Conservation (phyloP, 2,888 invertebrate species). For the Limnephilus auricula region DNA sequence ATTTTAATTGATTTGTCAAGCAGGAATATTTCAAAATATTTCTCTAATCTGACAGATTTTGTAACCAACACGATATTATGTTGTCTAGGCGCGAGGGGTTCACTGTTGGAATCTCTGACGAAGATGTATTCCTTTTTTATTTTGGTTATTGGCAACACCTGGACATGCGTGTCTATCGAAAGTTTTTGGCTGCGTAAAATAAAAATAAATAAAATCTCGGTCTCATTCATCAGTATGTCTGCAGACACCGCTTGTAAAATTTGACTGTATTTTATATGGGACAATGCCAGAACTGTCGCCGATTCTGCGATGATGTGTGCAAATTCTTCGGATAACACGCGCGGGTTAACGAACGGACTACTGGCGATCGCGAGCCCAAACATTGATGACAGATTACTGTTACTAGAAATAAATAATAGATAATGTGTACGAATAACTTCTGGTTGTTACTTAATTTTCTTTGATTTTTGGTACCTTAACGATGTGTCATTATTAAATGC, state of each 20-base stretch:
- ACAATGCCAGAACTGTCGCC: constrained; percentile 44
- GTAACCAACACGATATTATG: too few relatives aligned
- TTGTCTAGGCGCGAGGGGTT: background rate
- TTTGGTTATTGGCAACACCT: constrained; percentile 13
- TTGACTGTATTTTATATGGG: constrained; percentile 47
- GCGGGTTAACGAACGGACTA: constrained; percentile 30
- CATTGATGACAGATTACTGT: background rate
- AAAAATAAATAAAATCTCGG: background rate
- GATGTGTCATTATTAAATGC: too few relatives aligned
- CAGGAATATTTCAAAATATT: too few relatives aligned
- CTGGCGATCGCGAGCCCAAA: constrained; percentile 15
- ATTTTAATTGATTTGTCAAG: too few relatives aligned
- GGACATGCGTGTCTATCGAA: constrained; percentile 12
- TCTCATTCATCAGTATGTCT: constrained; percentile 40
- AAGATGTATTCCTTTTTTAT: background rate
- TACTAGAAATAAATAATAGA: background rate
- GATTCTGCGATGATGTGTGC: constrained; percentile 33
- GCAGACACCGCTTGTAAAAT: constrained; percentile 13
- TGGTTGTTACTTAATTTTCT: too few relatives aligned
- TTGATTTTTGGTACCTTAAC: too few relatives aligned
- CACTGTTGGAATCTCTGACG: background rate
- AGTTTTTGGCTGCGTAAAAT: constrained; percentile 11
- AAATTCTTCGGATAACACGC: constrained; percentile 15
- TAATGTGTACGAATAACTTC: background rate
- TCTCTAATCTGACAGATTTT: too few relatives aligned